Evolutionary conservation across 2,797 vertebrate genomes (phyloP).

Genomic region (Nothura maculosa): DNA sequence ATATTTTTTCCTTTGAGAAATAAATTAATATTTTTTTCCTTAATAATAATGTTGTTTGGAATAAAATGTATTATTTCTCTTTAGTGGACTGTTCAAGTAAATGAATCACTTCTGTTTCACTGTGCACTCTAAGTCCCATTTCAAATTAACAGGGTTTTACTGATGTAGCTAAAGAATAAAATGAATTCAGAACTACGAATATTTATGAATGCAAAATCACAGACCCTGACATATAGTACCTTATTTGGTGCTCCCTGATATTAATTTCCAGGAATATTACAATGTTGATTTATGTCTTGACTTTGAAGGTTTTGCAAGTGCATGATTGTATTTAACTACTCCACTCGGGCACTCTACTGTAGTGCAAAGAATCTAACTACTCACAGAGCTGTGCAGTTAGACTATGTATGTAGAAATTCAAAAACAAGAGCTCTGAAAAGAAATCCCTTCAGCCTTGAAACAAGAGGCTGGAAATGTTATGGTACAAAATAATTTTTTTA

Average conservation of each 20-base stretch:
- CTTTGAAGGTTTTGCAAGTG: neutral
- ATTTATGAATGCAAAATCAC: neutral
- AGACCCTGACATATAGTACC: neutral
- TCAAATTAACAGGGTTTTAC: neutral
- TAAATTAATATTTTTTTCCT: neutral
- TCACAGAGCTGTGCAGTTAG: neutral
- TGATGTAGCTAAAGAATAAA: neutral
- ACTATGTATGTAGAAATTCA: neutral
- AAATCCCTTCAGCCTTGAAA: neutral
- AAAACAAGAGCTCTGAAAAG: conserved; percentile 1
- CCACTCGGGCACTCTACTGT: neutral
- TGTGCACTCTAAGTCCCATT: neutral
- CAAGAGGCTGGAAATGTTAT: neutral
- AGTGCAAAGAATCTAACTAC: neutral
- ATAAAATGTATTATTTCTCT: neutral
- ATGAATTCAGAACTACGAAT: neutral
- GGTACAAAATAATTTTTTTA: neutral
- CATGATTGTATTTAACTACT: neutral
- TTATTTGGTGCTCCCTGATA: neutral
- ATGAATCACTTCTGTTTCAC: neutral
- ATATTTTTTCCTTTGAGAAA: neutral
- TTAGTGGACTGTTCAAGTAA: neutral
- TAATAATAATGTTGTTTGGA: neutral
- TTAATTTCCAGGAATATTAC: neutral
- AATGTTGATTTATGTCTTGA: neutral